phyloP scores from a whole-genome alignment of 2,888 invertebrate genomes.

The Eilema sororculum region DNA sequence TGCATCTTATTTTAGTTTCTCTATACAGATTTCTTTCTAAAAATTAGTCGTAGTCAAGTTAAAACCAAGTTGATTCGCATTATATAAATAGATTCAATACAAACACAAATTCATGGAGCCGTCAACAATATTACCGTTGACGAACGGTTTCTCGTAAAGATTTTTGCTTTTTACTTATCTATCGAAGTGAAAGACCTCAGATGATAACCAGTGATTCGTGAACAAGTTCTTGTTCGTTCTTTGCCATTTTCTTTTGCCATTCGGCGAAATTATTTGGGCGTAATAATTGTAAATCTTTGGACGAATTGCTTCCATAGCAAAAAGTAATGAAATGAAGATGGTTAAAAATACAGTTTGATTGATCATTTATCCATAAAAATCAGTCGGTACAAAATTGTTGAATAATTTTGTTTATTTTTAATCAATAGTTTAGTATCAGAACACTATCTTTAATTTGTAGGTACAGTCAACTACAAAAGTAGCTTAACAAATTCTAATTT shows the following conservation, averaged over 20 bases:
- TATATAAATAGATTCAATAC: conserved; percentile 10
- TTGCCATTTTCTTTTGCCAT: conserved; percentile 57
- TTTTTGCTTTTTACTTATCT: conserved; percentile 51
- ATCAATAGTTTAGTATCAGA: conserved; percentile 26
- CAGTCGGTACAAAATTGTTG: conserved; percentile 10
- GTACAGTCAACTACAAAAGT: too few relatives aligned
- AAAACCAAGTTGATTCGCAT: not conserved
- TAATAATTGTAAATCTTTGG: conserved; percentile 59
- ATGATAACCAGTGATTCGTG: conserved; percentile 49
- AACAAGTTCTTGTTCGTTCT: conserved; percentile 49
- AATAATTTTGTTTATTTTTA: conserved; percentile 20
- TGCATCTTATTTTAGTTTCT: not conserved
- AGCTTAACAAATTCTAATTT: too few relatives aligned
- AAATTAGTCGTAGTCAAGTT: not conserved
- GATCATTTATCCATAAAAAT: conserved; percentile 16
- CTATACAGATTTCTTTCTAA: too few relatives aligned
- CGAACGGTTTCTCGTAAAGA: conserved; percentile 43
- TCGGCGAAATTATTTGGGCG: conserved; percentile 59
- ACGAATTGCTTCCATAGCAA: conserved; percentile 52
- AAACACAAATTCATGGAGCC: conserved; percentile 43
- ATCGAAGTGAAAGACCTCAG: conserved; percentile 45
- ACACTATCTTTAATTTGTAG: conserved; percentile 2
- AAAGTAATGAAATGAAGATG: conserved; percentile 32
- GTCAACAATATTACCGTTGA: conserved; percentile 48
- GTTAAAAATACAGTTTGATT: conserved; percentile 31